Evolutionary conservation across 2,113 vertebrate genomes (phyloP), one percentile per base, ranked within the genome.

Genomic region (Epinephelus fuscoguttatus): DNA sequence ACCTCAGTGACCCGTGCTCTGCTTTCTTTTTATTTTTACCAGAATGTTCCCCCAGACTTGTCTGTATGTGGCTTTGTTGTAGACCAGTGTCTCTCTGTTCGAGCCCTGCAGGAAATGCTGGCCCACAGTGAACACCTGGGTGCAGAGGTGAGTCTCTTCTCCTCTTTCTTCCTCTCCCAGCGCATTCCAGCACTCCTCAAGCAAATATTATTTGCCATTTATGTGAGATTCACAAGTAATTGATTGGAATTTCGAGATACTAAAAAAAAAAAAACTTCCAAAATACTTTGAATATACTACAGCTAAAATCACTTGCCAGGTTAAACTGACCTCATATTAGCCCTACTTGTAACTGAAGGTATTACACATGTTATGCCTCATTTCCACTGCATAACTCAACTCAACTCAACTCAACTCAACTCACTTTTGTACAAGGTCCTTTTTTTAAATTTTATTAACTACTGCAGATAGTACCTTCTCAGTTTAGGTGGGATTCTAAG

Each of bases 41-140:
- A 96, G 95, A 96, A 95, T 89, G 94, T 95, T 87, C 94, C 95
- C 6, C 94, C 94, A 80, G 94, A 95, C 69, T 80, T 96, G 79
- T 95, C 91, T 13, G 80, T 95, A 1, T 96, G 95, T 79, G 91
- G 91, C 77, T 95, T 95, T 21, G 80, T 96, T 59, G 82, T 96
- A 86, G 91, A 92, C 70, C 91, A 91, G 78, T 96, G 95, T 88
- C 89, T 95, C 52, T 96, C 95, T 19, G 94, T 96, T n/a, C 83
- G 95, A 78, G 95, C 95, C 50, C 93, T 96, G 78, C 94, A 95
- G 84, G 94, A 96, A 82, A 95, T 91, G 92, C 84, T 96, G 57
- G 81, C 91, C 72, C 89, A 92, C 69, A 82, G 86, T 4, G 47
- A 92, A 47, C 82, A 92, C 61, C 70, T 84, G 72, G 60, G 84